phyloP scores from a whole-genome alignment of 2,797 vertebrate genomes.

The Coendou prehensilis region DNA sequence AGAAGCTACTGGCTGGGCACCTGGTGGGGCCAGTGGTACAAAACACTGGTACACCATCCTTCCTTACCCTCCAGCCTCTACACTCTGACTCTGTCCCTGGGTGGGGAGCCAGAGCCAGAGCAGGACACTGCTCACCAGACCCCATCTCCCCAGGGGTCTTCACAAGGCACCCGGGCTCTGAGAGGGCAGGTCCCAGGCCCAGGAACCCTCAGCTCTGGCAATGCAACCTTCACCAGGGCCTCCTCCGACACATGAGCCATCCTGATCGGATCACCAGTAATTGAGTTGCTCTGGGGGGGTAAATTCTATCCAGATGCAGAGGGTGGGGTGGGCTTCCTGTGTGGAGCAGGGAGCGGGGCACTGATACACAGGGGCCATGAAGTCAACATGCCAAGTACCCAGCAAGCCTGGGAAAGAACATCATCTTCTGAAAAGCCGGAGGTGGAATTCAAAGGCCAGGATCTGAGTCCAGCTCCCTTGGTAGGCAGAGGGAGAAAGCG shows the following conservation, averaged over 20 bases:
- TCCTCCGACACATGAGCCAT: constrained; percentile 78
- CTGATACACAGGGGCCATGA: background rate
- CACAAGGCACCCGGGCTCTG: background rate
- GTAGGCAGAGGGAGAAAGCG: constrained; percentile 11
- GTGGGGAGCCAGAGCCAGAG: background rate
- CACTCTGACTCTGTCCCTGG: background rate
- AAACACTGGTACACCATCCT: background rate
- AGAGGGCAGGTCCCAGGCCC: background rate
- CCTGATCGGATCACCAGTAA: constrained; percentile 81
- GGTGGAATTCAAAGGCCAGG: background rate
- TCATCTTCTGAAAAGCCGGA: background rate
- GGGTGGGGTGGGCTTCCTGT: constrained; percentile 79
- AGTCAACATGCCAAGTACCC: background rate
- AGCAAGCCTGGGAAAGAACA: background rate
- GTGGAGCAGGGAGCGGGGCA: constrained; percentile 51
- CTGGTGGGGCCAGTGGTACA: background rate
- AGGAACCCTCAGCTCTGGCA: background rate
- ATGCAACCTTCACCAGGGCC: constrained; percentile 73
- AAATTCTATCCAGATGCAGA: constrained; percentile 86
- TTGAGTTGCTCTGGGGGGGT: constrained; percentile 80
- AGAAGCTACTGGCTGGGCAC: too few species aligned
- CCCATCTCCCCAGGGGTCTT: background rate
- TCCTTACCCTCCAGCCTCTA: background rate
- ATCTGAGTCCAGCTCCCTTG: background rate
- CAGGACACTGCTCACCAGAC: background rate